Conservation (phyloP, 2,888 invertebrate genomes). For the Calephelis perditalis region DNA sequence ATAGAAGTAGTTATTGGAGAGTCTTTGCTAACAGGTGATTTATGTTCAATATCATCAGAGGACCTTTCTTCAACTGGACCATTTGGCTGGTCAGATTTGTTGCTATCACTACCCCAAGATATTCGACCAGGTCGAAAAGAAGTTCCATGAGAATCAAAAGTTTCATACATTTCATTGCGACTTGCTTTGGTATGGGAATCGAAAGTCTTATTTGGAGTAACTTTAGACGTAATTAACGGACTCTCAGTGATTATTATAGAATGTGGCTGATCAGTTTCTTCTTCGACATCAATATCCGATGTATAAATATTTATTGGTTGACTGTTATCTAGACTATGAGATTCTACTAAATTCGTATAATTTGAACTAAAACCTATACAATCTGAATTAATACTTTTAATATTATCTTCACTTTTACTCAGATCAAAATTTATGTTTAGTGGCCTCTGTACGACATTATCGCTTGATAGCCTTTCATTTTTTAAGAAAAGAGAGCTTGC, state of each 20-base stretch:
- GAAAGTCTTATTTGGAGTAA: conserved; percentile 42
- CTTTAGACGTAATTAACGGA: conserved; percentile 43
- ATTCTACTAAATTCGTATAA: conserved; percentile 58
- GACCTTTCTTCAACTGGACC: conserved; percentile 22
- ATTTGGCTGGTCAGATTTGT: conserved; percentile 26
- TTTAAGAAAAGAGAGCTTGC: conserved; percentile 50
- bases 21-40: conserved; percentile 4
- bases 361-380: conserved; percentile 47
- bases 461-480: conserved; percentile 51
- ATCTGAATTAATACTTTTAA: conserved; percentile 35
- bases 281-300: conserved; percentile 54
- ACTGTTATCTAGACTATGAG: conserved; percentile 48
- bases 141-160: conserved; percentile 44
- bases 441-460: conserved; percentile 37
- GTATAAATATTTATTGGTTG: conserved; percentile 45
- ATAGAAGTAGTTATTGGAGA: neutral
- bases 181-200: conserved; percentile 41
- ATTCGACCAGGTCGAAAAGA: conserved; percentile 24
- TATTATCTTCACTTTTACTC: conserved; percentile 37
- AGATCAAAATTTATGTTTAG: conserved; percentile 33
- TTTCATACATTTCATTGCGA: conserved; percentile 37
- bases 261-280: conserved; percentile 67
- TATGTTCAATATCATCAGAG: conserved; percentile 6
- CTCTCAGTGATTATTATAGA: conserved; percentile 66
- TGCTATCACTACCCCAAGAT: conserved; percentile 24